Conservation (phyloP, 2,888 invertebrate species). For the Caenorhabditis afra region DNA sequence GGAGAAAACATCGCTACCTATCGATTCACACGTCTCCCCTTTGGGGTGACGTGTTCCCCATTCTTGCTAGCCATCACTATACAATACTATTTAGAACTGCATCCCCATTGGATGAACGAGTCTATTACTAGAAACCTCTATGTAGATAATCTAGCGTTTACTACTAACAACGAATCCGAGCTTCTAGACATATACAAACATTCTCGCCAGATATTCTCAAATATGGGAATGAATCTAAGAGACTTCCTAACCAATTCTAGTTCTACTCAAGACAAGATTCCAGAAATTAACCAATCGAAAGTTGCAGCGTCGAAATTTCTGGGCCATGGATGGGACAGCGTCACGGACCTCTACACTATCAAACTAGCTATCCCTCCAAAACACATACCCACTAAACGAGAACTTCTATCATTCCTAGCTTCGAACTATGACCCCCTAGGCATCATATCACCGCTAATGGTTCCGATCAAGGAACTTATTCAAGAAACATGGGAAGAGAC, state of each 20-base stretch:
- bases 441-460: constrained; percentile 19
- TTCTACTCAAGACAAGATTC: not conserved
- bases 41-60: constrained; percentile 60
- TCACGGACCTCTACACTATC: constrained; percentile 12
- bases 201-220: constrained; percentile 25
- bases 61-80: constrained; percentile 61
- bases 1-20: constrained; percentile 52
- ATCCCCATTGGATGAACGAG: not conserved
- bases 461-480: constrained; percentile 24
- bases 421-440: constrained; percentile 47
- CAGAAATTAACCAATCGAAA: not conserved
- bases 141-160: constrained; percentile 49
- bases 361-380: not conserved
- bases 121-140: constrained; percentile 20
- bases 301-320: constrained; percentile 27
- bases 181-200: not conserved
- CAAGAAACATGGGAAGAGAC: constrained; percentile 17
- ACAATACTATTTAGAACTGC: not conserved
- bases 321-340: constrained; percentile 45
- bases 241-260: constrained; percentile 1
- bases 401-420: constrained; percentile 6
- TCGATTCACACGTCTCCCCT: constrained; percentile 64
- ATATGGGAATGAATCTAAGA: constrained; percentile 18
- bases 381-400: constrained; percentile 18
- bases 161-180: constrained; percentile 15